Base-by-base conservation (phyloP, 1,140 invertebrate species). In the Diachasmimorpha longicaudata region DNA sequence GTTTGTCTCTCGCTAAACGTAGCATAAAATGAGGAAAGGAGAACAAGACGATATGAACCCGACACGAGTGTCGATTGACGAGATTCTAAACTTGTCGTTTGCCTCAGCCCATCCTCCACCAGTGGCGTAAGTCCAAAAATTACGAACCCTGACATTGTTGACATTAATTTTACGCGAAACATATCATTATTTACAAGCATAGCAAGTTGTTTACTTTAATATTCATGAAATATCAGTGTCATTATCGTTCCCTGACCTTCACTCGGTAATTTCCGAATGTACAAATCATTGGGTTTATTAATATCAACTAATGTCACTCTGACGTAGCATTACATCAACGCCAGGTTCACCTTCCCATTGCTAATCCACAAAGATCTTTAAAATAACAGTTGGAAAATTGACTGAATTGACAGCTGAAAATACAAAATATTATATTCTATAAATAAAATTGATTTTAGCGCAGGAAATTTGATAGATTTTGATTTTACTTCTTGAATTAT, bases 71-170 rank as follows among this genome's bases (percentile, higher is more conserved):
- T 79, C 80, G 82, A 87, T 83, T 83, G 81, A 85, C 72, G 77
- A 80, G 6, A 83, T 84, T 87, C 86, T 88, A 88, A 86, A 86
- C 82, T 82, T 77, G 80, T 81, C 82, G 80, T 78, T 88, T 85
- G 81, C 80, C 82, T 88, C 87, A 88, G 80, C 78, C 80, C 86
- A 83, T 78, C 79, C 13, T 16, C 16, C 9, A 4, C 23, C 84
- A 84, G 82, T 88, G 86, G 87, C 86, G 77, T 76, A 63, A 78
- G 82, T 87, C 86, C 86, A 88, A 83, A 84, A 86, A 85, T 85
- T 84, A 87, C 79, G 79, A 79, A 76, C 76, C 31, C 67, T 74
- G 46, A 75, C 78, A 83, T 86, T 68, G 58, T 25, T 39, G 16
- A 39, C 13, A 37, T n/a, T 36, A 68, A n/a, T 37, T 39, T 25